Conservation (phyloP, 2,888 invertebrate species). For the Rhagium mordax region DNA sequence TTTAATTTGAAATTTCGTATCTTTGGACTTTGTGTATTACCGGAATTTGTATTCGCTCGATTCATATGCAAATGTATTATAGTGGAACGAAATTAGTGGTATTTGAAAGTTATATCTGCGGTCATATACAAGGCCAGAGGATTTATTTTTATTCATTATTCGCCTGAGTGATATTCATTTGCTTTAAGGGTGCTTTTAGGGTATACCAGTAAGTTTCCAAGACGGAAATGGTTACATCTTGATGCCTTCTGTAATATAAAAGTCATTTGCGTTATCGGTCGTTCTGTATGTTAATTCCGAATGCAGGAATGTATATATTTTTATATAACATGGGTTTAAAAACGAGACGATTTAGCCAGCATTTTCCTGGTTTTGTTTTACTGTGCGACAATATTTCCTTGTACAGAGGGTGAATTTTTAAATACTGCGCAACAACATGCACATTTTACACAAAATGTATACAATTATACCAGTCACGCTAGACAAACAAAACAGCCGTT, state of each 20-base stretch:
- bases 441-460: slow-evolving; percentile 25
- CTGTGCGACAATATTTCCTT: not conserved
- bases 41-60: slow-evolving; percentile 10
- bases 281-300: slow-evolving; percentile 17
- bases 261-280: slow-evolving; percentile 12
- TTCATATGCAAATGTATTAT: slow-evolving; percentile 21
- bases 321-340: slow-evolving; percentile 7
- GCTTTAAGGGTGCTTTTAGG: slow-evolving; percentile 13
- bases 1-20: not conserved
- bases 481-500: slow-evolving; percentile 17
- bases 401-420: slow-evolving; percentile 16
- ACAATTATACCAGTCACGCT: slow-evolving; percentile 29
- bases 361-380: slow-evolving; percentile 11
- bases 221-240: slow-evolving; percentile 25
- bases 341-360: not conserved
- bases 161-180: slow-evolving; percentile 49
- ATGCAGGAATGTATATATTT: slow-evolving; percentile 10
- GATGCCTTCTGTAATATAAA: slow-evolving; percentile 16
- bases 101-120: slow-evolving; percentile 23
- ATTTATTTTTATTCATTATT: slow-evolving; percentile 51
- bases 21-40: not conserved
- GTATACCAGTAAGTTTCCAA: not conserved
- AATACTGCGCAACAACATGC: slow-evolving; percentile 25
- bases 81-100: slow-evolving; percentile 28
- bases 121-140: slow-evolving; percentile 25